Base-by-base conservation (phyloP, 1,140 invertebrate genomes). In the Asobara japonica region DNA sequence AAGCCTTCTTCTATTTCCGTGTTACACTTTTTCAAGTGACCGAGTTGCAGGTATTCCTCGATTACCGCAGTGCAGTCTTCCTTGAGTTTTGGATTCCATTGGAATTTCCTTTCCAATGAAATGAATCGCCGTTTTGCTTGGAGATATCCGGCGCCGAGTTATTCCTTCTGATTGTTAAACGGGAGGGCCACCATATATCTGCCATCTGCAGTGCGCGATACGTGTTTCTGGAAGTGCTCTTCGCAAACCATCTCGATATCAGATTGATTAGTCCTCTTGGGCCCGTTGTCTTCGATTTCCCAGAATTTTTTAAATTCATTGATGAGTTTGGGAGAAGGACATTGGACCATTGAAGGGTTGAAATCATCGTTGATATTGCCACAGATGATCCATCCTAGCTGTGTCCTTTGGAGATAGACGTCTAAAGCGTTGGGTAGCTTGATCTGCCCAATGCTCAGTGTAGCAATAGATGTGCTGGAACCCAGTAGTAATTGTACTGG, bases 181-280 rank as follows among this genome's bases (percentile, higher is more conserved):
- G 77, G 78, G 16, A 82, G 60, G 16, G 20, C 45, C 0, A 83
- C 78, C 10, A 69, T 31, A 27, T 79, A 81, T 48, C 75, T 25
- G 22, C 79, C 80, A 7, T 77, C 56, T n/a, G 29, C 22, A 64
- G 74, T 62, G 10, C 79, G 73, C 13, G 16, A 60, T 8, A 69
- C 69, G 65, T 68, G 76, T 64, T 77, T 66, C 13, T 45, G 18
- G 65, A 78, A 82, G 31, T 78, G 70, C 48, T 74, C 18, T 70
- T 81, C 76, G 45, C 78, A 80, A 29, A 7, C 11, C 18, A 18
- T 25, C 41, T 81, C 78, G 22, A 80, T 77, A 0, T 62, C 18
- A 0, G 73, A 61, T 11, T 20, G 7, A 20, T 41, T 29, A n/a
- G 56, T 20, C 20, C 30, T 22, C 22, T n/a, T 56, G 6, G 16